Conservation (phyloP, 2,888 invertebrate species). For the Oasisia sp. region DNA sequence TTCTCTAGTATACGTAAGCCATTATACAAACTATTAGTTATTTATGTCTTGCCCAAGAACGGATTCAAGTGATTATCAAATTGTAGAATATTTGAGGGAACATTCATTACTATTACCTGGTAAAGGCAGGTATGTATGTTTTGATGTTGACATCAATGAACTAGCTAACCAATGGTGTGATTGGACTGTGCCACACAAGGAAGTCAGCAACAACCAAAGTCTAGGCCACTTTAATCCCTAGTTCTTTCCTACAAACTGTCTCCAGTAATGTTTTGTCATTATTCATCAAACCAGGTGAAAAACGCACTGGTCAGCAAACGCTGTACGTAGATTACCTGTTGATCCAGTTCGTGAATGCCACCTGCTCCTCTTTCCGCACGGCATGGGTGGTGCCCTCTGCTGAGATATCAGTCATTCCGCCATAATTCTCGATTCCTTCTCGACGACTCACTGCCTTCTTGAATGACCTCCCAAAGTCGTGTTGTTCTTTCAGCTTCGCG, state of each 20-base stretch:
- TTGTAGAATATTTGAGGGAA: no score
- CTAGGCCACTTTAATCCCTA: not conserved
- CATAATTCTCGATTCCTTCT: constrained; percentile 89
- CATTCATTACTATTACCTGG: no score
- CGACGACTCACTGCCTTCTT: constrained; percentile 91
- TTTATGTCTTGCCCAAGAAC: no score
- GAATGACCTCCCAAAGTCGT: constrained; percentile 91
- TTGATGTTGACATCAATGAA: not conserved
- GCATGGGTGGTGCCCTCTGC: constrained; percentile 85
- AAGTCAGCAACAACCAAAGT: not conserved
- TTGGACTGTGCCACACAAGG: not conserved
- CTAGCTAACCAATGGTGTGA: not conserved
- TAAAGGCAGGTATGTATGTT: no score
- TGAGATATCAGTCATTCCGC: constrained; percentile 93
- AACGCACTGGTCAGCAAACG: not conserved
- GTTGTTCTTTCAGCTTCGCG: constrained; percentile 81
- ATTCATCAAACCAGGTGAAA: not conserved
- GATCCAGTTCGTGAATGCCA: constrained; percentile 99
- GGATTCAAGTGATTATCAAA: no score
- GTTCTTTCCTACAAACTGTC: not conserved
- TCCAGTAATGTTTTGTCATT: not conserved
- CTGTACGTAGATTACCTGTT: constrained; percentile 70
- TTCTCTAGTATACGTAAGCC: no score
- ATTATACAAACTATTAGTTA: no score
- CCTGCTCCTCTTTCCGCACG: constrained; percentile 82